Evolutionary conservation across 2,113 vertebrate species (phyloP), one percentile per base, ranked within the genome.

Genomic region (Takifugu flavidus): DNA sequence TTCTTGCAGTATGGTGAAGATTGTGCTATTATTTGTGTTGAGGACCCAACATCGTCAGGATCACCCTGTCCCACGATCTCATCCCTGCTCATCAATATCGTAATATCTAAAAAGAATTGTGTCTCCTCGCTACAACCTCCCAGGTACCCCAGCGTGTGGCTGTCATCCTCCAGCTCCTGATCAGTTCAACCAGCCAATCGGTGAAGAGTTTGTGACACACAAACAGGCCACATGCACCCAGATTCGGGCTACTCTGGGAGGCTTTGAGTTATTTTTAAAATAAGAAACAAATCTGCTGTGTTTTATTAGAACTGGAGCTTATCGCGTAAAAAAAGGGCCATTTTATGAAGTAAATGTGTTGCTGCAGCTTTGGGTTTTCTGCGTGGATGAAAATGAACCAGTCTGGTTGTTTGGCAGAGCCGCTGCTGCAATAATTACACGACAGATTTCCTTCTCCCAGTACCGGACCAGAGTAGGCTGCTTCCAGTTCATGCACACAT

Each of bases 321-420:
- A 67, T 46, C 70, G 56, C 67, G n/a, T 46, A 53, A 49, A n/a
- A 39, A 25, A 39, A 25, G 20, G 39, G 44, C 43, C 29, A 43
- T 50, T 59, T 61, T 66, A 73, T 55, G 63, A 43, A 49, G 20
- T 56, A 39, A 62, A 27, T 50, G 70, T 65, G 25, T 44, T 63
- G 42, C 62, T 55, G 63, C 60, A 64, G 56, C 42, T 56, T 20
- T 39, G 28, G 58, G 34, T 69, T 67, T 3, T 13, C 49, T 72
- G 72, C 44, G 72, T 66, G 54, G 27, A 25, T 69, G 61, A 69
- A 71, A 65, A 70, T 65, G 49, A 77, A 51, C 72, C 59, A 26
- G 59, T 73, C 50, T 25, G 62, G 55, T 29, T 43, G 39, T 52
- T 53, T 79, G 77, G 68, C 77, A 67, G 50, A 75, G 59, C 45